Conservation (phyloP, 2,113 vertebrate species). For the Myotis lucifugus region DNA sequence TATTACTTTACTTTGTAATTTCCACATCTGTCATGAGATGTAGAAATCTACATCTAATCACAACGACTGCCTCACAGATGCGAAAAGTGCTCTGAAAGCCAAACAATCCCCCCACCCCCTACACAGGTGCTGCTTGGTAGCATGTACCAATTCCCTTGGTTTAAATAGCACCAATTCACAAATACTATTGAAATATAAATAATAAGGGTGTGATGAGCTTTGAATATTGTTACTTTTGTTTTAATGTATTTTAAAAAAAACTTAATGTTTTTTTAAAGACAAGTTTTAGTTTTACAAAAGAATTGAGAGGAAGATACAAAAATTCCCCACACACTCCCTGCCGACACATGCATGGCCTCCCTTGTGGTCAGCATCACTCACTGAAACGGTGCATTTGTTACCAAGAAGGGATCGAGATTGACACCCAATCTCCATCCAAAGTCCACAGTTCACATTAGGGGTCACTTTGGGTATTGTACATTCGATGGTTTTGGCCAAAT, state of each 20-base stretch:
- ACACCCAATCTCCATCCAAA: not conserved
- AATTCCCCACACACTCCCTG: not conserved
- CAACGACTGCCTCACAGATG: fast-evolving
- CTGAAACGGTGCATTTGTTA: not conserved
- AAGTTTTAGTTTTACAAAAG: not conserved
- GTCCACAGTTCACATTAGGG: not conserved
- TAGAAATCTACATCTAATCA: not conserved
- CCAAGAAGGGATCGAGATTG: not conserved
- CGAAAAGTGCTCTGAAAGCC: not conserved
- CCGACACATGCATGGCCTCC: not conserved
- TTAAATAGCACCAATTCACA: not conserved
- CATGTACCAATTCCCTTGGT: not conserved
- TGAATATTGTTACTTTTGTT: not conserved
- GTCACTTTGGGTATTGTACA: not conserved
- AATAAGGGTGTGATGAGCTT: not conserved
- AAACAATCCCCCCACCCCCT: fast-evolving
- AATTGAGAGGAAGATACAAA: not conserved
- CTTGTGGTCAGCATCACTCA: not conserved
- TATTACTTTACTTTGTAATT: not conserved
- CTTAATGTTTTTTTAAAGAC: not conserved
- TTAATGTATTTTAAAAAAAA: not conserved
- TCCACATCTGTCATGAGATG: not conserved
- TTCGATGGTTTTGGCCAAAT: not conserved
- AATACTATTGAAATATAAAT: not conserved
- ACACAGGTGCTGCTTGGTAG: not conserved